A percentile compares a stretch with the other conserved stretches of the same genome.
Conservation (phyloP, 1,140 invertebrate species). For the Manduca sexta region DNA sequence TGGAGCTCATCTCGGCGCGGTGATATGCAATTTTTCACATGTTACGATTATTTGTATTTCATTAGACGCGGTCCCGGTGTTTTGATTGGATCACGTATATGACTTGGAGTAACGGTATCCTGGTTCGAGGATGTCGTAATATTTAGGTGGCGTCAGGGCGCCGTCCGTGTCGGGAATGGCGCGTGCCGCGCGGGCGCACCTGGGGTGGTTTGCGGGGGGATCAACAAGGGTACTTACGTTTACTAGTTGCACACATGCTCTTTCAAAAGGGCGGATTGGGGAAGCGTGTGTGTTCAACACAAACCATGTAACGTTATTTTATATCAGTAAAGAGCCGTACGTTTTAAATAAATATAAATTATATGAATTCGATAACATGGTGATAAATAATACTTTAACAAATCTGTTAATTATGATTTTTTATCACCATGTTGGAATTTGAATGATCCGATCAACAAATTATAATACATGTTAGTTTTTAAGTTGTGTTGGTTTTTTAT, state of each 20-base stretch:
- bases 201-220: conserved; percentile 67
- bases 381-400: too few species aligned
- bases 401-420: too few species aligned
- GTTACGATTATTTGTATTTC: conserved; percentile 42
- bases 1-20: conserved; percentile 57
- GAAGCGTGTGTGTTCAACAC: conserved; percentile 18
- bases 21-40: conserved; percentile 55
- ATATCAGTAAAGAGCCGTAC: too few species aligned
- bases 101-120: conserved; percentile 28
- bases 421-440: too few species aligned
- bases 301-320: background rate
- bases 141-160: conserved; percentile 63
- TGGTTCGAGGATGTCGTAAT: conserved; percentile 19
- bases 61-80: conserved; percentile 33
- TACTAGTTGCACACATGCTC: conserved; percentile 70
- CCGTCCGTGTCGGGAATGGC: conserved; percentile 64
- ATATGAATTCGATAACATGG: too few species aligned
- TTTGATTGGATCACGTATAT: conserved; percentile 37
- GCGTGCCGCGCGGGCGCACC: conserved; percentile 65
- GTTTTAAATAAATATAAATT: too few species aligned
- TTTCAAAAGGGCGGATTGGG: conserved; percentile 55
- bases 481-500: too few species aligned
- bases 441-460: too few species aligned
- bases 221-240: conserved; percentile 70
- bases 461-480: too few species aligned